Evolutionary conservation across 2,888 invertebrate genomes (phyloP).

Genomic region (Aspidiotus rigidus): DNA sequence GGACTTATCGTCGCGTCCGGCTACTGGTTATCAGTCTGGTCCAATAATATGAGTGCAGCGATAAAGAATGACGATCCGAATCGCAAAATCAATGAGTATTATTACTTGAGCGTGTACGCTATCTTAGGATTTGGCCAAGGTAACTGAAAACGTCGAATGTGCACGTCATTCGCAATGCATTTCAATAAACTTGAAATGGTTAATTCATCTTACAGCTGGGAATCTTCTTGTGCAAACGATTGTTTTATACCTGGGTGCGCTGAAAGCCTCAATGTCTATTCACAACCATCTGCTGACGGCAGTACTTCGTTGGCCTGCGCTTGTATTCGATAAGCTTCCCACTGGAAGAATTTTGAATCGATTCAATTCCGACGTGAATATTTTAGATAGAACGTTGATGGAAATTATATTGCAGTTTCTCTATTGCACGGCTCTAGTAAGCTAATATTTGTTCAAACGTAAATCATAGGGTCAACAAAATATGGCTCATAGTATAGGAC

Average conservation of each 20-base stretch:
- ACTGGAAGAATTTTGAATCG: slow-evolving; percentile 45
- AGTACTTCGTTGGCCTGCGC: slow-evolving; percentile 50
- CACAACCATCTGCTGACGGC: slow-evolving; percentile 34
- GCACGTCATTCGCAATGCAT: too few relatives aligned
- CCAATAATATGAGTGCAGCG: slow-evolving; percentile 54
- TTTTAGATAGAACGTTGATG: slow-evolving; percentile 49
- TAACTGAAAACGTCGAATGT: too few relatives aligned
- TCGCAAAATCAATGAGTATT: slow-evolving; percentile 53
- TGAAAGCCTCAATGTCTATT: too few relatives aligned
- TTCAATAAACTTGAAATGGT: too few relatives aligned
- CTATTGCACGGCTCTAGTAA: too few relatives aligned
- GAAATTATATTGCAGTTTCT: too few relatives aligned
- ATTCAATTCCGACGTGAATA: slow-evolving; percentile 56
- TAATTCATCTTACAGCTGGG: too few relatives aligned
- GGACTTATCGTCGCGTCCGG: slow-evolving; percentile 78
- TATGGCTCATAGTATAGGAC: too few relatives aligned
- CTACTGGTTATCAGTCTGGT: slow-evolving; percentile 76
- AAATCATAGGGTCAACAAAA: too few relatives aligned
- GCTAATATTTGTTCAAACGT: too few relatives aligned
- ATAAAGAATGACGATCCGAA: slow-evolving; percentile 41
- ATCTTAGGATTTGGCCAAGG: slow-evolving; percentile 81
- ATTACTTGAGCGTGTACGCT: slow-evolving; percentile 79
- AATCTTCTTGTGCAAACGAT: too few relatives aligned
- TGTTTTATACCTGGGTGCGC: too few relatives aligned
- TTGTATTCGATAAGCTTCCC: slow-evolving; percentile 49